Evolutionary conservation across 1,140 invertebrate species (phyloP).

Genomic region (Aphelinus certus): DNA sequence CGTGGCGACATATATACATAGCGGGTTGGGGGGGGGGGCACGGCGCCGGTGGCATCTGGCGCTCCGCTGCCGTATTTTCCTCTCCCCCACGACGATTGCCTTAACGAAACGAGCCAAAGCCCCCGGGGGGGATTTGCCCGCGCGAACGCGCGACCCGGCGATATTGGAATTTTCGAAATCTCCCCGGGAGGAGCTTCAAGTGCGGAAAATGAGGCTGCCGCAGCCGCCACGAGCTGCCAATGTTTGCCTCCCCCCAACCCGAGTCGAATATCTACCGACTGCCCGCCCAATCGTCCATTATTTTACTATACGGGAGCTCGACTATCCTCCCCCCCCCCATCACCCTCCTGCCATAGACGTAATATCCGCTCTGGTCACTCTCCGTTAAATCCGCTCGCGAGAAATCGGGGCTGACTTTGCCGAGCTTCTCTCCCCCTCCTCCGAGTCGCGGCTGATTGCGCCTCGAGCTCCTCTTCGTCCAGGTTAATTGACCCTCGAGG

Average conservation of each 20-base stretch:
- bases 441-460: too few species aligned
- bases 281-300: too few species aligned
- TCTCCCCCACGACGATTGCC: slow-evolving; percentile 39
- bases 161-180: slow-evolving; percentile 52
- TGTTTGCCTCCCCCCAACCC: too few species aligned
- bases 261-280: too few species aligned
- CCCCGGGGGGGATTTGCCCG: slow-evolving; percentile 37
- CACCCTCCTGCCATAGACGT: background rate
- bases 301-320: too few species aligned
- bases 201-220: background rate
- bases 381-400: too few species aligned
- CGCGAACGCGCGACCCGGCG: slow-evolving; percentile 16
- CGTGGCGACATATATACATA: background rate
- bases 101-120: slow-evolving; percentile 47
- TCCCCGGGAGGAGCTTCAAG: background rate
- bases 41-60: slow-evolving; percentile 12
- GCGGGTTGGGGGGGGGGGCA: background rate
- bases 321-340: background rate
- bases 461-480: too few species aligned
- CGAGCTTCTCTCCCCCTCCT: too few species aligned
- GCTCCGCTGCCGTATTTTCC: slow-evolving; percentile 19
- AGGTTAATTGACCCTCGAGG: too few species aligned
- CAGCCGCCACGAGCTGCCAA: background rate
- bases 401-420: too few species aligned
- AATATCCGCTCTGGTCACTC: background rate